Base-by-base conservation (phyloP, 2,888 invertebrate species). In the Toxonevra muliebris region DNA sequence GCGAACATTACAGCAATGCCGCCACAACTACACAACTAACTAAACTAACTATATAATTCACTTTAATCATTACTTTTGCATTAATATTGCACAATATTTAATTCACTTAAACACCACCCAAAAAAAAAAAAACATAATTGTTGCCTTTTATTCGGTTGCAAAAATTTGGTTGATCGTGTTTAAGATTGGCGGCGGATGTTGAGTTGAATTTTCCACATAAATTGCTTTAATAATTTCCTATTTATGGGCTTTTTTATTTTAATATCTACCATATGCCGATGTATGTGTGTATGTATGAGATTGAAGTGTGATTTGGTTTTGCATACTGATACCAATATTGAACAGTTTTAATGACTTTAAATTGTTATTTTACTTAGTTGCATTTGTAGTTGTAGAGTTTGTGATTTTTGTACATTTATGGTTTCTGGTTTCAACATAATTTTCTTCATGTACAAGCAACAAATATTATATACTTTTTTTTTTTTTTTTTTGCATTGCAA, bases 201-300 rank as follows among this genome's bases (percentile, higher is more conserved):
- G 2, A 52, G 52, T 52, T 66, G 41, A n/a, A 50, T 45, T 53
- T 41, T 63, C 45, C 19, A 48, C 60, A n/a, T 20, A 48, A 60
- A 48, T 48, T 72, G 78, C 76, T 79, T 77, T 77, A 74, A 77
- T 76, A 77, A 77, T 77, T 79, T 79, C 78, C 79, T 77, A 15
- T n/a, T 59, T 48, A 15, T 15, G 48, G 13, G 5, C n/a, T 48
- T 48, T 45, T 45, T 48, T 10, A 15, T n/a, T 48, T 48, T 48
- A 48, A 48, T 48, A n/a, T 48, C 9, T 13, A 13, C 5, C 11
- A 5, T n/a, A 48, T 48, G 11, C 12, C 45, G 45, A 12, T 42
- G 41, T 58, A 8, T n/a, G 58, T 13, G n/a, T 58, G 13, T 58
- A 12, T 53, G 53, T 53, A 19, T 53, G 15, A n/a, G 19, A 15